These are phyloP conservation scores for Pandion haliaetus DNA, from an alignment of 2,113 vertebrate species.

Conservation along the genomic window DNA sequence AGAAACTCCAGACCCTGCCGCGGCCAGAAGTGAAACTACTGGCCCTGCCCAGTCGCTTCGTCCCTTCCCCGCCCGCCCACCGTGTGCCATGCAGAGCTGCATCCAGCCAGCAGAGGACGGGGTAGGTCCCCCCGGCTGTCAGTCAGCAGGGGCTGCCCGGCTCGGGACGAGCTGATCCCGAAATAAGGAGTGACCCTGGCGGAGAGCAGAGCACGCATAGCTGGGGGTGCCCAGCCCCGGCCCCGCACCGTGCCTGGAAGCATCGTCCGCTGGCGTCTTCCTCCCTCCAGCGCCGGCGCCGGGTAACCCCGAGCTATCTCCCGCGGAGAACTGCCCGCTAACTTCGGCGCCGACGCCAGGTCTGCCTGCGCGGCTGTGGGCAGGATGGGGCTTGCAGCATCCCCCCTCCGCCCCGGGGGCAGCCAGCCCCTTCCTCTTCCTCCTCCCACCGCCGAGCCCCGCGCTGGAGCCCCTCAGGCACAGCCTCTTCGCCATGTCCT, in stretches of 20 bases:
- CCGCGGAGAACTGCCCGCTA: background rate
- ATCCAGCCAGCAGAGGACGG: slow-evolving; percentile 39
- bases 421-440: background rate
- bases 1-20: slow-evolving; percentile 4
- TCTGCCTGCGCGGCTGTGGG: background rate
- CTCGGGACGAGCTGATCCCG: background rate
- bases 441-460: background rate
- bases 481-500: background rate
- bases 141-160: background rate
- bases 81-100: background rate
- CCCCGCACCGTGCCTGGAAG: background rate
- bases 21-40: slow-evolving; percentile 14
- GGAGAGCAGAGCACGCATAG: background rate
- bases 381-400: background rate
- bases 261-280: background rate
- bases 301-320: background rate
- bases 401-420: background rate
- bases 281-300: background rate
- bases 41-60: background rate
- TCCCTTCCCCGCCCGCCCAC: background rate
- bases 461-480: background rate
- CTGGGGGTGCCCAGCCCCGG: background rate
- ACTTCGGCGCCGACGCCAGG: background rate
- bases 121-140: background rate
- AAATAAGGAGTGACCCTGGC: background rate